Base-by-base conservation (phyloP, 2,113 vertebrate genomes). In the Otis tarda region DNA sequence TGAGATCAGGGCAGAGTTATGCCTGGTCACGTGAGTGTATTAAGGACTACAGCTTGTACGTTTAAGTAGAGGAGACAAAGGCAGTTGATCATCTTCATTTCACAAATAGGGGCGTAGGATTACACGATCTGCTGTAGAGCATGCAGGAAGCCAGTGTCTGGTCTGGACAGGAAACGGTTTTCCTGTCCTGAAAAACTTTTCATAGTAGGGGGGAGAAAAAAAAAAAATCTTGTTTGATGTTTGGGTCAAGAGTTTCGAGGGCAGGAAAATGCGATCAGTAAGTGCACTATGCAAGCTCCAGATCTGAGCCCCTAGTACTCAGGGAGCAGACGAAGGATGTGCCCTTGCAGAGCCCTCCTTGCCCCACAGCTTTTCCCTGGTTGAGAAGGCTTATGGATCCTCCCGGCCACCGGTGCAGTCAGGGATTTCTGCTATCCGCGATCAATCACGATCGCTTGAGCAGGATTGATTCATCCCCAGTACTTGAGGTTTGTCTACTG, bases 101-200 rank as follows among this genome's bases (percentile, higher is more conserved):
- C 63, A 87, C 94, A 93, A 92, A 94, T 79, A 76, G 81, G 37
- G 91, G 96, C 87, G 9, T 95, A 95, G 94, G 91, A 94, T 97
- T 95, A 96, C 94, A 94, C 1, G 96, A 94, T 57, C 87, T 93
- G 92, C 89, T 57, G 77, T 84, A 94, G 91, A 92, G 80, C 7
- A 14, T 77, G 77, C 94, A 95, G 96, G 96, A 97, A 97, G 95
- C 82, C 31, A 2, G 61, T 96, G 96, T 96, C 96, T 96, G 90
- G 95, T 93, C 94, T 95, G 95, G 93, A 82, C 93, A 94, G 92
- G 95, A 96, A 97, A 97, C 2, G 45, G 39, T 84, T 95, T 94
- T 97, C 95, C 95, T 97, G 94, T 94, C 95, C 93, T 95, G 90
- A 94, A 93, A 96, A 95, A 87, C 82, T 95, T 95, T 71, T 95